These are phyloP conservation scores for Pedicia rivosa DNA, from an alignment of 2,888 invertebrate genomes.

Conservation along the genomic window DNA sequence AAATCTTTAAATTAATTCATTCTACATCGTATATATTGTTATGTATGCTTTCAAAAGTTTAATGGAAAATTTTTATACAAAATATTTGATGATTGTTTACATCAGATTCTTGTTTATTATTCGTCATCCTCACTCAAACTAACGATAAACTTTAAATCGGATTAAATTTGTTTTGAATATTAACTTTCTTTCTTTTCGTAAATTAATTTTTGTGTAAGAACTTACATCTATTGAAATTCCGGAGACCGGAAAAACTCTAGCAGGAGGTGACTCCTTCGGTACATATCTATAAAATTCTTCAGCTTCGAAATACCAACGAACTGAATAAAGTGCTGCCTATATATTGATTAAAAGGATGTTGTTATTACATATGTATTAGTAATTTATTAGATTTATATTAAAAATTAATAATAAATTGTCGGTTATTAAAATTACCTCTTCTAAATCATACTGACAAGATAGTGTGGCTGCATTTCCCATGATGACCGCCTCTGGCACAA, in stretches of 20 bases:
- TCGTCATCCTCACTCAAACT: no score
- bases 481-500: constrained; percentile 31
- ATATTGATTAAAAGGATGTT: constrained; percentile 7
- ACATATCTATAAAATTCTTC: constrained; percentile 46
- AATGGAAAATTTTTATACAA: no score
- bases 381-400: no score
- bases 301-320: constrained; percentile 44
- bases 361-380: not conserved
- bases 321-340: constrained; percentile 37
- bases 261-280: constrained; percentile 40
- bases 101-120: no score
- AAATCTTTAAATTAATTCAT: no score
- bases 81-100: no score
- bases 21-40: no score
- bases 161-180: no score
- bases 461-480: constrained; percentile 31
- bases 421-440: constrained; percentile 23
- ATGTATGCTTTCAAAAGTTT: no score
- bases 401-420: no score
- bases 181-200: no score
- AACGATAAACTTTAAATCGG: no score
- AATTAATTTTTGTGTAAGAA: constrained; percentile 16
- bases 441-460: constrained; percentile 31
- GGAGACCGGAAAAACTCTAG: constrained; percentile 36
- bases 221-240: constrained; percentile 45